Percentiles rank a stretch among this genome's conserved stretches.
Evolutionary conservation across 2,113 vertebrate genomes (phyloP).

Genomic region (Arothron firmamentum): DNA sequence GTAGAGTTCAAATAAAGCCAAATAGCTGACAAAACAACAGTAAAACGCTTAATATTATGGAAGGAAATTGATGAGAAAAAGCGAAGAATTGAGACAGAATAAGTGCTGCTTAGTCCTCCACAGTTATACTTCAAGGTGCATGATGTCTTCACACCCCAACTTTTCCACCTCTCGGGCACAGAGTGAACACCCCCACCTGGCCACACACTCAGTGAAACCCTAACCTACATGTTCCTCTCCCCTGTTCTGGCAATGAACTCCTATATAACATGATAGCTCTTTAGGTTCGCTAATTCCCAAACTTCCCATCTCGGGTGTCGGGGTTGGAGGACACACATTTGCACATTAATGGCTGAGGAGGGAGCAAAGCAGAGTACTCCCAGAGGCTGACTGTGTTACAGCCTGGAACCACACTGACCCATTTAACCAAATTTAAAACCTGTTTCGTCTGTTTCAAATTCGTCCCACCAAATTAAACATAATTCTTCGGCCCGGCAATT

Average conservation of each 20-base stretch:
- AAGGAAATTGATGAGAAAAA: no score
- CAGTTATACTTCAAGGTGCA: conserved; percentile 31
- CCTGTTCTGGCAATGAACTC: conserved; percentile 81
- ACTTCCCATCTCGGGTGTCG: conserved; percentile 83
- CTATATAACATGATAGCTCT: conserved; percentile 81
- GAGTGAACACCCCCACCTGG: conserved; percentile 4
- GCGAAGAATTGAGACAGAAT: no score
- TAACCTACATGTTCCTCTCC: conserved; percentile 49
- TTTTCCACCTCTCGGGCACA: no score
- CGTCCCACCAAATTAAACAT: conserved; percentile 91
- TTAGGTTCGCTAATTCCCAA: conserved; percentile 87
- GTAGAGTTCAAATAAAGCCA: no score
- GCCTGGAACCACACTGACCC: conserved; percentile 86
- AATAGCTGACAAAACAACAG: no score
- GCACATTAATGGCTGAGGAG: conserved; percentile 96
- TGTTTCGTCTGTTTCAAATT: conserved; percentile 76
- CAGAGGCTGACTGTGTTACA: conserved; percentile 81
- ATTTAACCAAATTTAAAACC: conserved; percentile 77
- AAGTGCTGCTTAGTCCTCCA: conserved; percentile 20
- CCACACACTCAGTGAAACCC: conserved; percentile 41
- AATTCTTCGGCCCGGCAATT: conserved; percentile 86
- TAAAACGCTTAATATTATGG: no score
- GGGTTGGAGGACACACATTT: conserved; percentile 94
- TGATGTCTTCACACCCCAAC: neutral
- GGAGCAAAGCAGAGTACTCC: conserved; percentile 73